Base-by-base conservation (phyloP, 1,140 invertebrate species). In the Caenorhabditis tropicalis region DNA sequence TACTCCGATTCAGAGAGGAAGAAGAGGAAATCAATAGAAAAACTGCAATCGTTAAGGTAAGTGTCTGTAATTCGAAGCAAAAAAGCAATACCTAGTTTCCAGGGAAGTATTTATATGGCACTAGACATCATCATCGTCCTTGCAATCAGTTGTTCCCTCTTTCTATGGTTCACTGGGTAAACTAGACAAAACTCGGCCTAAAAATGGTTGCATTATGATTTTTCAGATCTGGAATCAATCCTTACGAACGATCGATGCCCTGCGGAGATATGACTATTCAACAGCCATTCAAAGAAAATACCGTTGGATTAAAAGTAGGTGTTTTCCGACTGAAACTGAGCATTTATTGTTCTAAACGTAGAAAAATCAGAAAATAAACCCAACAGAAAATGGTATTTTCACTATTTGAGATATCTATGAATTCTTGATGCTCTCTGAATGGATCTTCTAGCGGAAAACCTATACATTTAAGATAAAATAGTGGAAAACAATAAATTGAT, bases 271-370 rank as follows among this genome's bases (percentile, higher is more conserved):
- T 49, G 24, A 16, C 39, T 9, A 87, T 87, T 56, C 53, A 79
- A 10, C 88, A 87, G 58, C 86, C 86, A 16, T 83, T 87, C 24
- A 48, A 83, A 19, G 87, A 87, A 31, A 86, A 87, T 29, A 87
- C 86, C 4, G 80, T 87, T 12, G 79, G 60, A 33, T 46, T 82
- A 10, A 86, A 84, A 39, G 79, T 81, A 31, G 12, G 46, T 43
- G 56, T n/a, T n/a, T n/a, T n/a, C n/a, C n/a, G n/a, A n/a, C 43
- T 2, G 2, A 46, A 46, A 46, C 0, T 9, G 16, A 46, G 43
- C 43, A 9, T 46, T 2, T 16, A 46, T 46, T 0, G 9, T 46
- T 46, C 16, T 12, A 51, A 51, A 43, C 5, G 39, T 6, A 43
- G 39, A 43, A 43, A 5, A 6, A 12, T 12, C 5, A 6, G 39